Conservation (phyloP, 2,113 vertebrate species). For the Vicugna pacos region DNA sequence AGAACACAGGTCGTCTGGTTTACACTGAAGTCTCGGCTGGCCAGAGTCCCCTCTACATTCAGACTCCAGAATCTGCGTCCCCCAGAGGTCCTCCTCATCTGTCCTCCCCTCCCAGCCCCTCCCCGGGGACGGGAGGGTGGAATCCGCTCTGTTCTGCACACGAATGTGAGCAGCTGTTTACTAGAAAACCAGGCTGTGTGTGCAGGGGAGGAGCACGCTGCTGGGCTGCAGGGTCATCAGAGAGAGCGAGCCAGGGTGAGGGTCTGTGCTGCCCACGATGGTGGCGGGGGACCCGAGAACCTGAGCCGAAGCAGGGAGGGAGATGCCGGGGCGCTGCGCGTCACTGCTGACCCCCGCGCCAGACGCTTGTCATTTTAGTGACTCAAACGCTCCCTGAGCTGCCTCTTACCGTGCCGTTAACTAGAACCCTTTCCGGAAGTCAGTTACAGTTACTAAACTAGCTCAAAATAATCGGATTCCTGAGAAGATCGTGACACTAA, state of each 20-base stretch:
- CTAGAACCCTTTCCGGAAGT: accelerated
- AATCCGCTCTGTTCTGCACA: not conserved
- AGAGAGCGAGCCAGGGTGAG: accelerated
- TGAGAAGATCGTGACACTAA: accelerated
- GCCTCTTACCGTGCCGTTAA: not conserved
- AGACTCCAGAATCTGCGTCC: too few species aligned
- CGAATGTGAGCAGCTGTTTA: too few species aligned
- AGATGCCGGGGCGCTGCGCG: accelerated
- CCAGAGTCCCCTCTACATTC: too few species aligned
- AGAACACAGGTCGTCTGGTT: too few species aligned
- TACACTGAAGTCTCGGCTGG: too few species aligned
- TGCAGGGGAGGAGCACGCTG: not conserved
- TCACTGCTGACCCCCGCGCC: not conserved
- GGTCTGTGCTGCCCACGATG: not conserved
- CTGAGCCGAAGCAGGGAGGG: not conserved
- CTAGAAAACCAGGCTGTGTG: too few species aligned
- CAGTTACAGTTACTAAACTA: not conserved
- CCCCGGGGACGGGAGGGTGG: not conserved
- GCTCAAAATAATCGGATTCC: not conserved
- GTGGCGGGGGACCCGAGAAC: not conserved
- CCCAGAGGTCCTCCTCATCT: too few species aligned
- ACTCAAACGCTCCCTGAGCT: not conserved
- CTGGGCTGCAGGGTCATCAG: accelerated
- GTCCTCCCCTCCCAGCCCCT: not conserved
- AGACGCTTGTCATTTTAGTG: not conserved